Evolutionary conservation across 2,797 vertebrate genomes (phyloP), one percentile per base, ranked within the genome.

Genomic region (Acrossocheilus wenchowensis): DNA sequence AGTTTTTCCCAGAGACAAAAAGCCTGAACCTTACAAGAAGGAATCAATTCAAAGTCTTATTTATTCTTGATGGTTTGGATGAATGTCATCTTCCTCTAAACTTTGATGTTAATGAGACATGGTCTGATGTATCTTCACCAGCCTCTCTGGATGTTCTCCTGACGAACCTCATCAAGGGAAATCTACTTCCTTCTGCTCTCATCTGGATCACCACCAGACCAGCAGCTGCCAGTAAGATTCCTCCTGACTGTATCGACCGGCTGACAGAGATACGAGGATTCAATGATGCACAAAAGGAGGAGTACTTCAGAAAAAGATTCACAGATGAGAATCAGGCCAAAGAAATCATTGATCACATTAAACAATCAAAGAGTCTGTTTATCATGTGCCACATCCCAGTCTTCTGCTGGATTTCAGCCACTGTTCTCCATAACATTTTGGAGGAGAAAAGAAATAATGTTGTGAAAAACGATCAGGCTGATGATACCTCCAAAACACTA

Each of bases 161-260:
- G 0, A 60, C 57, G 10, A 60, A 60, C 57, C 57, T 60, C 23
- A 60, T 60, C 9, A 60, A 60, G 23, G 57, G 57, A n/a, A 60
- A 60, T 60, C 57, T 60, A 23, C 57, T 60, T 60, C 23, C 57
- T 60, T 60, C 23, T 60, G 57, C 57, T 10, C 21, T 1, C 8
- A 60, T 60, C 57, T 60, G 57, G 57, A 60, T 60, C 57, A 60
- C 57, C 57, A 60, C 57, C 57, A 60, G 57, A 60, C 57, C 57
- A 60, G 57, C 57, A 60, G 57, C 57, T n/a, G 23, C 57, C 57
- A n/a, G 57, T 60, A 60, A 60, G 57, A 60, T 60, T 60, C 57
- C 57, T 60, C 57, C 57, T 60, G 23, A 60, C 23, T 60, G 57
- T 60, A 60, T 60, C 4, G 57, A 60, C 57, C 57, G 57, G 21